Evolutionary conservation across 2,113 vertebrate species (phyloP).

Genomic region (Felis catus): F.catus_Fca126_mat1.0 CM031421.1:42817501-42818000

Average conservation of each 20-base stretch:
- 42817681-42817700: neutral
- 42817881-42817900: neutral
- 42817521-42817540: neutral
- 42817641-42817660: neutral
- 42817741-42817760: neutral
- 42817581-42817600: neutral
- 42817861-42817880: neutral
- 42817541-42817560: neutral
- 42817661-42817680: neutral
- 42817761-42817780: neutral
- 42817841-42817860: neutral
- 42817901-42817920: neutral
- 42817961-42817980: neutral
- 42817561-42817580: neutral
- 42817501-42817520: neutral
- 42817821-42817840: neutral
- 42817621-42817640: neutral
- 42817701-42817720: neutral
- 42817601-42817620: neutral
- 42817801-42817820: neutral
- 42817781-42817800: neutral
- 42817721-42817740: neutral
- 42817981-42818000: neutral
- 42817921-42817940: neutral
- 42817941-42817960: neutral